Percentiles rank a stretch among this genome's conserved stretches.
Conservation (phyloP, 2,797 vertebrate genomes). For the Jordanella pulchra region DNA sequence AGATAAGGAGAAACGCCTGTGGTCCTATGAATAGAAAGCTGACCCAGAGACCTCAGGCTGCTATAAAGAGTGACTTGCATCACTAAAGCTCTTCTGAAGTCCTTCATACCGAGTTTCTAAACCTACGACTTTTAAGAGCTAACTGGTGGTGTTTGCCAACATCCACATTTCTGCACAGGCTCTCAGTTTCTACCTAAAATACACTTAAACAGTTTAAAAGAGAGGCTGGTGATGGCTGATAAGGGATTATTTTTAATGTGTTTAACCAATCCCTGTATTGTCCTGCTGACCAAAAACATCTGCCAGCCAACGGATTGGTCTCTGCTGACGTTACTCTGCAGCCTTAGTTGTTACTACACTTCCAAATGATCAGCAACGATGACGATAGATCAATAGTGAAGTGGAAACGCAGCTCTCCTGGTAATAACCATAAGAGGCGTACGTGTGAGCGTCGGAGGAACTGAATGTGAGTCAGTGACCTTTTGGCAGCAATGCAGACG, state of each 20-base stretch:
- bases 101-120: constrained; percentile 29
- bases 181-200: constrained; percentile 56
- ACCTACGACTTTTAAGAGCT: constrained; percentile 19
- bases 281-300: too few relatives aligned
- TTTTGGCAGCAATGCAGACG: constrained; percentile 56
- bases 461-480: constrained; percentile 71
- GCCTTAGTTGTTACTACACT: background rate
- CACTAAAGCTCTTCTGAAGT: constrained; percentile 32
- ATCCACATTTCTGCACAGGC: constrained; percentile 1
- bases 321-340: too few relatives aligned
- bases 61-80: constrained; percentile 22
- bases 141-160: constrained; percentile 12
- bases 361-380: constrained; percentile 6
- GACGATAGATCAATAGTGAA: constrained; percentile 55
- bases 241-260: too few relatives aligned
- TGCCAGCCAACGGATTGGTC: too few relatives aligned
- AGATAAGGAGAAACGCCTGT: background rate
- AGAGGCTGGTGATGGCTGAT: background rate
- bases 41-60: constrained; percentile 13
- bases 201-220: constrained; percentile 61
- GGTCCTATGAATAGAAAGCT: constrained; percentile 34
- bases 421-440: constrained; percentile 44
- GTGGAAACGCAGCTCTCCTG: constrained; percentile 23
- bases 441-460: constrained; percentile 63
- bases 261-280: too few relatives aligned